phyloP scores from a whole-genome alignment of 2,888 invertebrate genomes.

The Catonia carolina region DNA sequence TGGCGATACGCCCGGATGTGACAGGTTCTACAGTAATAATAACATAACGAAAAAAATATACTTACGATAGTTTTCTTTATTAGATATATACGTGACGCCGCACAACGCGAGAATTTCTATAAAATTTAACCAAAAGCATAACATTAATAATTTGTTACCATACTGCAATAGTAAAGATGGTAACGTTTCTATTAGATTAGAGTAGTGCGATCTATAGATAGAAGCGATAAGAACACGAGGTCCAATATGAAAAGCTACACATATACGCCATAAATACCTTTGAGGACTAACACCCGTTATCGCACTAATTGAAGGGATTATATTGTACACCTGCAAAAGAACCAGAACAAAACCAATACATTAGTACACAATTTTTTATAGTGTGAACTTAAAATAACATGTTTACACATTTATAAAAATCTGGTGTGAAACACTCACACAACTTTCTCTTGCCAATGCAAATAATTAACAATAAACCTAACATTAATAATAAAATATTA shows the following conservation, averaged over 20 bases:
- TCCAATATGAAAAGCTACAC: constrained; percentile 85
- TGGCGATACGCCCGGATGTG: too few relatives aligned
- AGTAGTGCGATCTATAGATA: constrained; percentile 77
- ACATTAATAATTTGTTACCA: constrained; percentile 44
- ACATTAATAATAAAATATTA: too few relatives aligned
- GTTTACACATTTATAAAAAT: too few relatives aligned
- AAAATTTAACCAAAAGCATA: constrained; percentile 76
- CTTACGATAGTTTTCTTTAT: constrained; percentile 93
- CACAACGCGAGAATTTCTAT: constrained; percentile 79
- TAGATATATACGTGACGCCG: constrained; percentile 88
- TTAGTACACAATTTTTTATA: too few relatives aligned
- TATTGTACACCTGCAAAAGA: constrained; percentile 74
- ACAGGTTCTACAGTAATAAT: too few relatives aligned
- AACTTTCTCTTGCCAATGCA: too few relatives aligned
- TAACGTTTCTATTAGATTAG: constrained; percentile 51
- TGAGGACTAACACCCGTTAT: constrained; percentile 91
- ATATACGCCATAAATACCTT: constrained; percentile 85
- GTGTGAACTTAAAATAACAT: too few relatives aligned
- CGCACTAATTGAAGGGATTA: constrained; percentile 92
- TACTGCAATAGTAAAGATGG: constrained; percentile 19
- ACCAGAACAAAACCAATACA: too few relatives aligned
- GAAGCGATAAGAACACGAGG: constrained; percentile 84
- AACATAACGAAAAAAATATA: too few relatives aligned
- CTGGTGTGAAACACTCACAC: too few relatives aligned
- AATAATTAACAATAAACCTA: too few relatives aligned